These are phyloP conservation scores for Lasioglossum villosulum DNA, from an alignment of 2,888 invertebrate genomes.

Conservation along the genomic window DNA sequence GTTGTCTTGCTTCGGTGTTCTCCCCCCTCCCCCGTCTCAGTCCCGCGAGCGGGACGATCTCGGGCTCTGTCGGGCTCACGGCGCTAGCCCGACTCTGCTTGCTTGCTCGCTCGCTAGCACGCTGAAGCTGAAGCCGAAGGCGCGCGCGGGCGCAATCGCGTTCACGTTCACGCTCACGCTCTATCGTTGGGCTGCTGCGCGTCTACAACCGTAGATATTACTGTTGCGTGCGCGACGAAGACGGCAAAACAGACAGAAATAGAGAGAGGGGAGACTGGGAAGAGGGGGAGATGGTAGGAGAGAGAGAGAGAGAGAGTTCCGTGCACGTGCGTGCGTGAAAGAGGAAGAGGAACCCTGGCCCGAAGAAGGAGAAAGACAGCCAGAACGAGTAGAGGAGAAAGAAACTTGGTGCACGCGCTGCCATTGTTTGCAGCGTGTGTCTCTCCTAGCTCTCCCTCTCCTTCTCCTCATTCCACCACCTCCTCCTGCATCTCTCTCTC, in stretches of 20 bases:
- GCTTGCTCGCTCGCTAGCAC: background rate
- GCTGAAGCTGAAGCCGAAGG: background rate
- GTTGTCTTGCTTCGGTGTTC: conserved; percentile 45
- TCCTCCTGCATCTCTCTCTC: background rate
- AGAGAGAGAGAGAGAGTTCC: conserved; percentile 44
- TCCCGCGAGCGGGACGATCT: background rate
- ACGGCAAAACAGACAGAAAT: conserved; percentile 13
- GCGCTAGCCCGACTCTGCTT: background rate
- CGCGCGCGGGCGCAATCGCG: conserved; percentile 18
- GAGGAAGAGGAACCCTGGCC: conserved; percentile 24
- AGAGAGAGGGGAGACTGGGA: conserved; percentile 34
- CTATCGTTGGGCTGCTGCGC: conserved; percentile 61
- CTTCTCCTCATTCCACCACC: conserved; percentile 1
- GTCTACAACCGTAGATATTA: conserved; percentile 59
- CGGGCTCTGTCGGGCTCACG: background rate
- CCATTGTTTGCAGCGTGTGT: conserved; percentile 84
- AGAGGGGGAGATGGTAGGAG: conserved; percentile 36
- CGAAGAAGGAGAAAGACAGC: conserved; percentile 56
- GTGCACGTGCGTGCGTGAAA: conserved; percentile 37
- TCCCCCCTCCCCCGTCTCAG: background rate
- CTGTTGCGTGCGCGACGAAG: conserved; percentile 63
- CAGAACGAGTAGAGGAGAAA: conserved; percentile 56
- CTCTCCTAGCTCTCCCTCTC: conserved; percentile 64
- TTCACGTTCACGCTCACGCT: conserved; percentile 16
- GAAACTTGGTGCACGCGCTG: conserved; percentile 81